phyloP scores from a whole-genome alignment of 2,888 invertebrate species.

The Halocaridina rubra region DNA sequence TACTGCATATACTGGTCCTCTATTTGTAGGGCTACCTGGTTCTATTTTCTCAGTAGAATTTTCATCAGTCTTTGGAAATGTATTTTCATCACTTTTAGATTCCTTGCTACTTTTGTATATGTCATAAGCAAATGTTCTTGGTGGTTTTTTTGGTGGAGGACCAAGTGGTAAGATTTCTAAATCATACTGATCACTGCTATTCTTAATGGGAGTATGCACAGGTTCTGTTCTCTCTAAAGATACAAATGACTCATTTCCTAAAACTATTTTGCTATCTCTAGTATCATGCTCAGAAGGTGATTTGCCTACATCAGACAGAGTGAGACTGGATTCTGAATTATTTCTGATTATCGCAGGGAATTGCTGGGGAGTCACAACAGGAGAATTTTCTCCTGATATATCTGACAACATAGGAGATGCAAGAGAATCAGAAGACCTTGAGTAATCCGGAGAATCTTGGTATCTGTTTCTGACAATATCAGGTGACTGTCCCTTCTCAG shows the following conservation, averaged over 20 bases:
- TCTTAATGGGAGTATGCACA: neutral
- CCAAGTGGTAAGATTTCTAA: conserved; percentile 33
- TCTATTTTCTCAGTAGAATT: neutral
- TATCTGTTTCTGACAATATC: neutral
- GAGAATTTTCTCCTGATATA: conserved; percentile 9
- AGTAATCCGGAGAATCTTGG: neutral
- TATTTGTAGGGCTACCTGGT: neutral
- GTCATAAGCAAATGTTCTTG: conserved; percentile 59
- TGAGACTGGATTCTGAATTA: neutral
- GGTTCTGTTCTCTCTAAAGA: neutral
- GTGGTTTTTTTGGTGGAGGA: conserved; percentile 52
- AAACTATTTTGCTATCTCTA: neutral
- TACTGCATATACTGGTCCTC: conserved; percentile 46
- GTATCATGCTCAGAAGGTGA: neutral
- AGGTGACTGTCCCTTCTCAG: neutral
- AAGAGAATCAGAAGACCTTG: conserved; percentile 19
- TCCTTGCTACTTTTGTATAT: conserved; percentile 26
- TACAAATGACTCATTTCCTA: too few species aligned
- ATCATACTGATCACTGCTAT: neutral
- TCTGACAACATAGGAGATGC: neutral
- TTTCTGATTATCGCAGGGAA: neutral
- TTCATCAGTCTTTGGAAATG: neutral
- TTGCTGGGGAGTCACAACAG: neutral
- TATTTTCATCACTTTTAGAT: neutral
- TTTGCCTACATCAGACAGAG: neutral